Evolutionary conservation across 1,140 invertebrate species (phyloP).

Genomic region (Hydropsyche tenuis): DNA sequence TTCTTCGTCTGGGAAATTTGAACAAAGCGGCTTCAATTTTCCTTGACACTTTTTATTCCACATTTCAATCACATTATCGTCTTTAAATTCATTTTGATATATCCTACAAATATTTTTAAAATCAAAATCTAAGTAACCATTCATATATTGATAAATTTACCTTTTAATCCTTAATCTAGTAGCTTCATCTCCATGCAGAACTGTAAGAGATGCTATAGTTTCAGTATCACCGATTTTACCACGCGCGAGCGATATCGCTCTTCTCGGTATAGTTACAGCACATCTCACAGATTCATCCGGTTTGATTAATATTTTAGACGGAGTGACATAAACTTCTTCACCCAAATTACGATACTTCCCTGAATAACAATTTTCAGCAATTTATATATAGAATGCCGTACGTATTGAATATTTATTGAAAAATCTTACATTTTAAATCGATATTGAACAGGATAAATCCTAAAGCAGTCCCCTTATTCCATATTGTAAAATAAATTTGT

Average conservation of each 20-base stretch:
- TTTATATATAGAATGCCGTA: no score
- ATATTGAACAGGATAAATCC: slow-evolving; percentile 44
- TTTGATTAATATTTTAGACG: slow-evolving; percentile 18
- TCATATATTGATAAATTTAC: slow-evolving; percentile 19
- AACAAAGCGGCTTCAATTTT: slow-evolving; percentile 43
- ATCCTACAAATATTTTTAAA: slow-evolving; percentile 31
- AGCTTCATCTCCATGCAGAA: slow-evolving; percentile 45
- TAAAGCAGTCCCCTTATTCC: slow-evolving; percentile 41
- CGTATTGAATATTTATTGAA: slow-evolving; percentile 2
- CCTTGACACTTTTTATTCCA: slow-evolving; percentile 46
- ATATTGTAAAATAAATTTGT: slow-evolving; percentile 47
- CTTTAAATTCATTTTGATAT: slow-evolving; percentile 35
- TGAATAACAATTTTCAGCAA: no score
- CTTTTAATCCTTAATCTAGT: slow-evolving; percentile 45
- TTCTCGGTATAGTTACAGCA: slow-evolving; percentile 37
- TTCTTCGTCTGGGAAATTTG: slow-evolving; percentile 38
- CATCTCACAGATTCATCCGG: slow-evolving; percentile 35
- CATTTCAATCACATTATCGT: slow-evolving; percentile 15
- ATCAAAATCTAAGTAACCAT: slow-evolving; percentile 23
- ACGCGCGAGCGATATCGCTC: slow-evolving; percentile 30
- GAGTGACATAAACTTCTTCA: slow-evolving; percentile 39
- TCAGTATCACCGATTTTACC: slow-evolving; percentile 40
- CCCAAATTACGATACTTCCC: slow-evolving; percentile 46
- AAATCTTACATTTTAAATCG: slow-evolving; percentile 45
- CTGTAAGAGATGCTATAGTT: slow-evolving; percentile 36